Percentiles rank a stretch among this genome's conserved stretches.
Evolutionary conservation across 1,140 invertebrate genomes (phyloP).

Genomic region (Proctacanthus coquilletti): DNA sequence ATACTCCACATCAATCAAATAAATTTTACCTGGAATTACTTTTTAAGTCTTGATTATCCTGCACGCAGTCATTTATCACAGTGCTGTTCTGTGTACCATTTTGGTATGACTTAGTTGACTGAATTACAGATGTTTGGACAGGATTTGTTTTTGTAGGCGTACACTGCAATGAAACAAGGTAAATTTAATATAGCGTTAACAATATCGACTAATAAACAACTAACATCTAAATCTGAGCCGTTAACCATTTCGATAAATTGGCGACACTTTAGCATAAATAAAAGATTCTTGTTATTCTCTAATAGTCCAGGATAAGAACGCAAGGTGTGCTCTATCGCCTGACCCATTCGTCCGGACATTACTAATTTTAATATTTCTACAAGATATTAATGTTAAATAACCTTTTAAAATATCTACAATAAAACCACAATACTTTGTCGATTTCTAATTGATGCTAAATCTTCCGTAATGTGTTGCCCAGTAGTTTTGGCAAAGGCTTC

Average conservation of each 20-base stretch:
- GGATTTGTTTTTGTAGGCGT: slow-evolving; percentile 10
- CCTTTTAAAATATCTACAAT: not conserved
- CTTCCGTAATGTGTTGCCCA: slow-evolving; percentile 80
- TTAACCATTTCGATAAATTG: slow-evolving; percentile 96
- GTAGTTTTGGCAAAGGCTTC: slow-evolving; percentile 90
- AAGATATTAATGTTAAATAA: slow-evolving; percentile 17
- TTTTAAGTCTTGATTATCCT: slow-evolving; percentile 17
- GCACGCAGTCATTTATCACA: slow-evolving; percentile 30
- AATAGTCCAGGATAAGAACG: slow-evolving; percentile 80
- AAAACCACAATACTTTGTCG: slow-evolving; percentile 61
- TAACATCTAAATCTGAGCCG: slow-evolving; percentile 59
- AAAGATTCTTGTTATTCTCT: slow-evolving; percentile 75
- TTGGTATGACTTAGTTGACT: slow-evolving; percentile 50
- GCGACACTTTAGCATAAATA: slow-evolving; percentile 89
- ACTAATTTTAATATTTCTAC: slow-evolving; percentile 87
- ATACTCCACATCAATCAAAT: too few relatives aligned
- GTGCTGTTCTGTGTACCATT: slow-evolving; percentile 32
- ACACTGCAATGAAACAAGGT: slow-evolving; percentile 6
- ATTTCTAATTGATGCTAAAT: slow-evolving; percentile 89
- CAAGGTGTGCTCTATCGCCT: slow-evolving; percentile 82
- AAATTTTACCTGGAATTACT: too few relatives aligned
- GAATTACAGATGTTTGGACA: slow-evolving; percentile 53
- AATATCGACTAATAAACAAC: slow-evolving; percentile 7
- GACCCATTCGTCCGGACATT: slow-evolving; percentile 78
- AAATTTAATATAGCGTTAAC: not conserved